phyloP scores from a whole-genome alignment of 2,797 vertebrate species.

The Aldrovandia affinis region DNA sequence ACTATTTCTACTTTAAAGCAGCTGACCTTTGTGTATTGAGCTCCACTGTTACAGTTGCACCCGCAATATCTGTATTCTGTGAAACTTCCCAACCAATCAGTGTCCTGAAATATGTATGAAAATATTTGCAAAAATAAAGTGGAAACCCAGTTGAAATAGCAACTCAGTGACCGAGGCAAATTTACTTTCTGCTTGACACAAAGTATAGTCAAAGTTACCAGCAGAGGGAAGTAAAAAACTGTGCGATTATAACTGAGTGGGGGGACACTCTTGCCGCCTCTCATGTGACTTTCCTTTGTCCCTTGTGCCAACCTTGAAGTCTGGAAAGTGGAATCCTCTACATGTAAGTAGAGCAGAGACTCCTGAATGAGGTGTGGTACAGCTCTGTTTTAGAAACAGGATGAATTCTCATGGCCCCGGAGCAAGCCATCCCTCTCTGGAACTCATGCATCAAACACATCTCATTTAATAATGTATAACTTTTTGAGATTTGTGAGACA shows the following conservation, averaged over 20 bases:
- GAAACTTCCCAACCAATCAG: background rate
- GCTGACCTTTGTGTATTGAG: background rate
- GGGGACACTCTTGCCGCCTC: conserved; percentile 51
- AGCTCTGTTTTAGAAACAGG: background rate
- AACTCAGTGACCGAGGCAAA: background rate
- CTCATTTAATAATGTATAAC: background rate
- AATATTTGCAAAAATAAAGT: no score
- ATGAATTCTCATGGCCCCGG: background rate
- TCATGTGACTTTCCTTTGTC: conserved; percentile 71
- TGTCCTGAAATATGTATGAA: no score
- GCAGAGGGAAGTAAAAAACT: conserved; percentile 5
- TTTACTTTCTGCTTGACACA: background rate
- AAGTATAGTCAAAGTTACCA: background rate
- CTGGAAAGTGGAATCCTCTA: conserved; percentile 97
- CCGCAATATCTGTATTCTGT: background rate
- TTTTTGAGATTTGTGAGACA: background rate
- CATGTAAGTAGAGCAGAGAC: conserved; percentile 83
- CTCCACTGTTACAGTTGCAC: background rate
- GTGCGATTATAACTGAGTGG: background rate
- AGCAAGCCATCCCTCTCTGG: background rate
- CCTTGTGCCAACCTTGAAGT: conserved; percentile 78
- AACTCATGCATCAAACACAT: background rate
- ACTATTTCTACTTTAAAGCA: background rate
- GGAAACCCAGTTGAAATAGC: no score
- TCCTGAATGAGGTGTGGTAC: background rate